Percentiles rank a stretch among this genome's conserved stretches.
These are phyloP conservation scores for Remorina albescens DNA, from an alignment of 2,797 vertebrate genomes.

Conservation along the genomic window DNA sequence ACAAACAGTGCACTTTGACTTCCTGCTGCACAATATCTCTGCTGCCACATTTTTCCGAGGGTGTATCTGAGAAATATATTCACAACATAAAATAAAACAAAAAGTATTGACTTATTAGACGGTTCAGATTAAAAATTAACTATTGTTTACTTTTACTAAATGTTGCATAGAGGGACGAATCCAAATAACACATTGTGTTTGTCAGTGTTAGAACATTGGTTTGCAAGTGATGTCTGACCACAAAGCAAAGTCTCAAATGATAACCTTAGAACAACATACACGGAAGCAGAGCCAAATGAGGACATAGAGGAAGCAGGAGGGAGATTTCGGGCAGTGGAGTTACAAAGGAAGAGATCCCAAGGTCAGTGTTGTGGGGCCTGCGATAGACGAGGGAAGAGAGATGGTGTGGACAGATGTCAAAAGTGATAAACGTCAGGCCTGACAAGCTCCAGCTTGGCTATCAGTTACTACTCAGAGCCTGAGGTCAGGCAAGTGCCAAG, in stretches of 20 bases:
- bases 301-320: conserved; percentile 37
- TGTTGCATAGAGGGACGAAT: conserved; percentile 10
- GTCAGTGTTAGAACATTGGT: conserved; percentile 42
- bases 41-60: not conserved
- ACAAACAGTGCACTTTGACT: not conserved
- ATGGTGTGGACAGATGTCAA: conserved; percentile 89
- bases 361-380: conserved; percentile 69
- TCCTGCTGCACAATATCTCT: not conserved
- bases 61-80: not conserved
- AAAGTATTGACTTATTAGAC: not conserved
- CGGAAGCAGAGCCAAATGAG: conserved; percentile 56
- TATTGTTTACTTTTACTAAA: not conserved
- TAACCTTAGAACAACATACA: conserved; percentile 51
- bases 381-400: conserved; percentile 51
- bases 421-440: conserved; percentile 86
- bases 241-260: conserved; percentile 60
- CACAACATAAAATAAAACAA: not conserved
- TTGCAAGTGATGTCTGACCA: conserved; percentile 56
- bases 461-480: conserved; percentile 82
- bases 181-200: conserved; percentile 20
- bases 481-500: conserved; percentile 82
- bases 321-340: conserved; percentile 45
- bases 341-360: conserved; percentile 68
- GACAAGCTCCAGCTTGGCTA: conserved; percentile 84
- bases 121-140: not conserved